Evolutionary conservation across 2,888 invertebrate species (phyloP), one percentile per base, ranked within the genome.

Genomic region (Aleiodes leptofemur): DNA sequence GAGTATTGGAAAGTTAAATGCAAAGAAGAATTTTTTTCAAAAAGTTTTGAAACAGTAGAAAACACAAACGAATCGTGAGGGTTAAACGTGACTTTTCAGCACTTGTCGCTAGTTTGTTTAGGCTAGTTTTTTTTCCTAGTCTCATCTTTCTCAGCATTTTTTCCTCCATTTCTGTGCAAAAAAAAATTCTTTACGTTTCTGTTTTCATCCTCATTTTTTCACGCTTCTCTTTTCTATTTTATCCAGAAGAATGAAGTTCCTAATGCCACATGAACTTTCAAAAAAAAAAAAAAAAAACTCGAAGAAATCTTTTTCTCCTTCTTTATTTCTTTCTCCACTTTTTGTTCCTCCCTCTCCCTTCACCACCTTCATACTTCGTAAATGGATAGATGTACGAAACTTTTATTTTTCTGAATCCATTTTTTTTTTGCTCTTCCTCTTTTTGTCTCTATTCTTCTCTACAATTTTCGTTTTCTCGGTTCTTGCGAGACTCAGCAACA

Each of bases 81-180:
- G 23, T 56, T 70, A 9, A n/a, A 56, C 43, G 14, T 48, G 29
- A 55, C 16, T 48, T 57, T 23, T 43, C 0, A 16, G 56, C 70
- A 56, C 43, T 57, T 59, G 31, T 51, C 53, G 38, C 14, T 38
- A 64, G 72, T 72, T 72, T 61, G 43, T 72, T 72, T 34, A 72
- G 72, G 72, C 61, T 64, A 64, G 23, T 23, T 2, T 64, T 72
- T 64, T 53, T 64, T 72, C 38, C 38, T 61, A 50, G 31, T 61
- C n/a, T 13, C 23, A 64, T 38, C 1, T 43, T 64, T 64, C 48
- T 43, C 43, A n/a, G 23, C 8, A 48, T 34, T 64, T 16, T 43
- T 43, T 9, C 11, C 1, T 43, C 9, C 2, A 23, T 23, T 23
- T 23, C 23, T 23, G 23, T 2, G 2, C 1, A 23, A 23, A 23